Conservation (phyloP, 2,797 vertebrate genomes). For the Urosaurus nigricauda region DNA sequence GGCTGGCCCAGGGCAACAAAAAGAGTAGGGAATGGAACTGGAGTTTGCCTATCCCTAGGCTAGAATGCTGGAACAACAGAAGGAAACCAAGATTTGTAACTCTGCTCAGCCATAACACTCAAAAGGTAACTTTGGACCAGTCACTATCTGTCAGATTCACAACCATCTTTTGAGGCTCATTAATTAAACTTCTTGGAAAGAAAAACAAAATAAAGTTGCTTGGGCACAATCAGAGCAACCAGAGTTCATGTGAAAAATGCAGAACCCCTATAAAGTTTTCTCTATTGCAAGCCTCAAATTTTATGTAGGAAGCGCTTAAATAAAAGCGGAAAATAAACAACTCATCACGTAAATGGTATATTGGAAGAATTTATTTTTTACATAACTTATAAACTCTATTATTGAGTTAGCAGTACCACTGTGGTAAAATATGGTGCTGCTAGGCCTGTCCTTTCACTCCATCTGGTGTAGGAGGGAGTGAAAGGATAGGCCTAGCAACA, state of each 20-base stretch:
- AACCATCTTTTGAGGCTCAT: background rate
- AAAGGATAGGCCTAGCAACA: too few relatives aligned
- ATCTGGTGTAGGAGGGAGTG: too few relatives aligned
- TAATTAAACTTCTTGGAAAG: background rate
- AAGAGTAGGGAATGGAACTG: too few relatives aligned
- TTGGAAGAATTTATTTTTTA: background rate
- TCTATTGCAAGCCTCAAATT: background rate
- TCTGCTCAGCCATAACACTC: background rate
- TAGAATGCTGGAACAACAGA: background rate
- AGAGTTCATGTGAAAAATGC: background rate
- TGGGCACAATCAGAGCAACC: background rate
- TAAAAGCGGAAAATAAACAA: background rate
- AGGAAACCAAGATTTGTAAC: background rate
- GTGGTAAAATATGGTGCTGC: background rate
- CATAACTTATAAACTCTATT: background rate
- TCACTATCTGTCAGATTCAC: conserved; percentile 10
- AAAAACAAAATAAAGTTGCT: background rate
- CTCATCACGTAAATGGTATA: too few relatives aligned
- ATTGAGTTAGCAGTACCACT: background rate
- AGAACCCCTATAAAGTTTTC: background rate
- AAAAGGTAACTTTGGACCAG: background rate
- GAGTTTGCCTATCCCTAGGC: too few relatives aligned
- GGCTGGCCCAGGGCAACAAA: too few relatives aligned
- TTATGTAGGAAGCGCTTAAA: background rate
- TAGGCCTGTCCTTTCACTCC: too few relatives aligned